A percentile compares a stretch with the other conserved stretches of the same genome.
Conservation (phyloP, 2,113 vertebrate genomes). For the Ranitomeya variabilis region DNA sequence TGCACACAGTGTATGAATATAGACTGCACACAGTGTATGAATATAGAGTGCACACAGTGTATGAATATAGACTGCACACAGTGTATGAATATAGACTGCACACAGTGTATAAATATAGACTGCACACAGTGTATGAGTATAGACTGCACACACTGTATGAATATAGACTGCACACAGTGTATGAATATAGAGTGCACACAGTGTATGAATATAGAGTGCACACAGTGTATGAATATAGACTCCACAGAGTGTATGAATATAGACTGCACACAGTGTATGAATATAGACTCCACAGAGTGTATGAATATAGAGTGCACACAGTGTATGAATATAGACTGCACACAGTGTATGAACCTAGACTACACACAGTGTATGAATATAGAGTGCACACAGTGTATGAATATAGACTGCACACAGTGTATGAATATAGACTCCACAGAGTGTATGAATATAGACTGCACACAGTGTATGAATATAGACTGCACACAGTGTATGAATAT, state of each 20-base stretch:
- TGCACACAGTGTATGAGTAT: not conserved
- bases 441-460: no score
- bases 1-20: no score
- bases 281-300: not conserved
- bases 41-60: not conserved
- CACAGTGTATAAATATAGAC: not conserved
- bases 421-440: no score
- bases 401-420: no score
- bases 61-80: not conserved
- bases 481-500: no score
- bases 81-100: not conserved
- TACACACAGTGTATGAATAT: no score
- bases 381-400: no score
- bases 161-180: not conserved
- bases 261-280: no score
- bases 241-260: not conserved
- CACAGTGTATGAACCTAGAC: not conserved
- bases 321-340: not conserved
- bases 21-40: no score
- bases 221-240: not conserved
- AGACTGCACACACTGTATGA: not conserved
- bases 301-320: not conserved
- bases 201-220: not conserved
- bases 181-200: not conserved
- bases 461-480: no score